phyloP scores from a whole-genome alignment of 2,888 invertebrate genomes.

The Cerceris ruficornis region DNA sequence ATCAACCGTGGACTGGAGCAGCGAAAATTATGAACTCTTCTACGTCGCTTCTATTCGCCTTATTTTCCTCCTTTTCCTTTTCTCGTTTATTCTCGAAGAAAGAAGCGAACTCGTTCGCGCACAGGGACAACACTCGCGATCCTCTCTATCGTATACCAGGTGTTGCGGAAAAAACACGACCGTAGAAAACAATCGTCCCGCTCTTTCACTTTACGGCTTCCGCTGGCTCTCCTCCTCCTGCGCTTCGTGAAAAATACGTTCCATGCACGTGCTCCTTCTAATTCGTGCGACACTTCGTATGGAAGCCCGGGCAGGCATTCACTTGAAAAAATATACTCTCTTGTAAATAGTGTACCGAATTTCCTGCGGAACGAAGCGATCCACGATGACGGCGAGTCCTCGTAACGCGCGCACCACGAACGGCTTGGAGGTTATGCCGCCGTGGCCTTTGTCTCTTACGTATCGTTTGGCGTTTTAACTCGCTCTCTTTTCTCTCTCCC shows the following conservation, averaged over 20 bases:
- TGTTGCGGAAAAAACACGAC: slow-evolving; percentile 59
- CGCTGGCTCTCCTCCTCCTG: slow-evolving; percentile 13
- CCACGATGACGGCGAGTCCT: slow-evolving; percentile 24
- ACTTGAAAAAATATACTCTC: slow-evolving; percentile 63
- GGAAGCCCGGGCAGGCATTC: slow-evolving; percentile 47
- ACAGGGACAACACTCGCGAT: slow-evolving; percentile 50
- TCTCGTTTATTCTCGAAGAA: slow-evolving; percentile 23
- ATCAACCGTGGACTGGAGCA: slow-evolving; percentile 69
- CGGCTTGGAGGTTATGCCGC: slow-evolving; percentile 74
- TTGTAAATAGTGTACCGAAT: slow-evolving; percentile 31
- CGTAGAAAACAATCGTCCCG: slow-evolving; percentile 44
- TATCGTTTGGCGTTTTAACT: slow-evolving; percentile 62
- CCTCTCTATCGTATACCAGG: slow-evolving; percentile 62
- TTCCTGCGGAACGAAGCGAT: slow-evolving; percentile 28
- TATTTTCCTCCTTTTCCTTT: slow-evolving; percentile 7
- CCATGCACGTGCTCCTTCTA: slow-evolving; percentile 55
- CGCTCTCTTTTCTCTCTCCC: slow-evolving; percentile 42
- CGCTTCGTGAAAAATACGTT: slow-evolving; percentile 47
- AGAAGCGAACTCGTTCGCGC: slow-evolving; percentile 46
- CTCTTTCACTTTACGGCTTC: slow-evolving; percentile 44
- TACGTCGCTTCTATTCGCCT: background rate
- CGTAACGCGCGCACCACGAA: slow-evolving; percentile 44
- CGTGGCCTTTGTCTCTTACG: slow-evolving; percentile 69
- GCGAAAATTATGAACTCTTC: slow-evolving; percentile 11
- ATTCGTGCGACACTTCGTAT: slow-evolving; percentile 46